Base-by-base conservation (phyloP, 2,888 invertebrate genomes). In the Drosophila quinaria region DNA sequence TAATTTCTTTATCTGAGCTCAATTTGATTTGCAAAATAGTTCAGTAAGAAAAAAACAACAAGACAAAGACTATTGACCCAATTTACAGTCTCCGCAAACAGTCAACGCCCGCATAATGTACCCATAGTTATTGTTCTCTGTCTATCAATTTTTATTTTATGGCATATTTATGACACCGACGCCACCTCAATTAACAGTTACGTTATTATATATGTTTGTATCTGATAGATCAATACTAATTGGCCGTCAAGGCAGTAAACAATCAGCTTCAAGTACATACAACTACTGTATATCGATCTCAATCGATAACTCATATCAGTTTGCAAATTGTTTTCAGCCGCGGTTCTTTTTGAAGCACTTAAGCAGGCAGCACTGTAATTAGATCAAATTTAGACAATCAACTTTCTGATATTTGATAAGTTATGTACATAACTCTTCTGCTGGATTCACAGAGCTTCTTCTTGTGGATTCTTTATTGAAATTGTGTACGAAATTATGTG, bases 11-110 rank as follows among this genome's bases (percentile, higher is more conserved):
- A 61, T 73, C 67, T 72, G 41, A 51, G 64, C 71, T 35, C 69
- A 60, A 67, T 78, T 81, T 81, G 70, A 81, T 81, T 79, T 79
- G 78, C 81, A 74, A 81, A 81, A 80, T 63, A 60, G 58, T 74
- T 62, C 62, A 66, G 39, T 46, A 39, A 19, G 52, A 29, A 39
- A 51, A 22, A 19, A 29, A 47, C 29, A 50, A 61, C 35, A 63
- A 52, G 15, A 49, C 31, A 47, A 41, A 50, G 59, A 50, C 59
- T 42, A 49, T 68, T 76, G 76, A 78, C 77, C 77, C 70, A 78
- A 74, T 78, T 77, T 54, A 19, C 56, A 64, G 52, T 44, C 39
- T 11, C 29, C 56, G 37, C 17, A 15, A 39, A 25, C 61, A 80
- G 77, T 80, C 65, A 76, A 80, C 62, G 80, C 59, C 65, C 76